Conservation (phyloP, 2,797 vertebrate species). For the Choloepus didactylus region DNA sequence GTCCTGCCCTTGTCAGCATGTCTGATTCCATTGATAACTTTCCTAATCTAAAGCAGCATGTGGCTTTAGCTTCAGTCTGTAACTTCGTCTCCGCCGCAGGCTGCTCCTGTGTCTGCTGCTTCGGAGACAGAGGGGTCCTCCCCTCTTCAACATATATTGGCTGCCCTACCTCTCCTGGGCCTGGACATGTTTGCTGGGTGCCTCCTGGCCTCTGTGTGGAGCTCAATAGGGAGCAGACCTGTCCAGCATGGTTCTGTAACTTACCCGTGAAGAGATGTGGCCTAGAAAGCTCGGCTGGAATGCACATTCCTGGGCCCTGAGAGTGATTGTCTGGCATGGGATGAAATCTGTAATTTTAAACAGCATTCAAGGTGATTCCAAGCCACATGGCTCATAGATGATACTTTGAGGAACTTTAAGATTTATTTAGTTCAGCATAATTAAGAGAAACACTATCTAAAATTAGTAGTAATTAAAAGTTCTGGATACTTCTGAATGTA, state of each 20-base stretch:
- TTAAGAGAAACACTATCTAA: not conserved
- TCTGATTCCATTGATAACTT: not conserved
- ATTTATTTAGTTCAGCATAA: not conserved
- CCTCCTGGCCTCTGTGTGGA: not conserved
- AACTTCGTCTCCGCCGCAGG: no score
- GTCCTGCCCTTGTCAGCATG: not conserved
- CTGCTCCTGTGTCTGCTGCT: not conserved
- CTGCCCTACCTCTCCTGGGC: not conserved
- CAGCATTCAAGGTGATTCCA: not conserved
- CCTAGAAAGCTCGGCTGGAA: not conserved
- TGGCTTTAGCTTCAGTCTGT: not conserved
- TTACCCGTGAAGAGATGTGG: no score
- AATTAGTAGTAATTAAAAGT: no score
- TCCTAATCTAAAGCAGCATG: not conserved
- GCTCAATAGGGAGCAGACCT: no score
- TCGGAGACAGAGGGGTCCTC: not conserved
- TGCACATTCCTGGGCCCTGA: not conserved
- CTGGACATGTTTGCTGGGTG: no score
- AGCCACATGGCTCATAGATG: not conserved
- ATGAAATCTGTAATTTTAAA: not conserved
- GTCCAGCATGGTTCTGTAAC: no score
- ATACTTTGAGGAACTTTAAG: not conserved
- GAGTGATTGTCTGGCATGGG: not conserved
- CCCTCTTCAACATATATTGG: not conserved
- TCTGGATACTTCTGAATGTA: fast-evolving